Base-by-base conservation (phyloP, 2,888 invertebrate species). In the Choristoneura rosaceana region DNA sequence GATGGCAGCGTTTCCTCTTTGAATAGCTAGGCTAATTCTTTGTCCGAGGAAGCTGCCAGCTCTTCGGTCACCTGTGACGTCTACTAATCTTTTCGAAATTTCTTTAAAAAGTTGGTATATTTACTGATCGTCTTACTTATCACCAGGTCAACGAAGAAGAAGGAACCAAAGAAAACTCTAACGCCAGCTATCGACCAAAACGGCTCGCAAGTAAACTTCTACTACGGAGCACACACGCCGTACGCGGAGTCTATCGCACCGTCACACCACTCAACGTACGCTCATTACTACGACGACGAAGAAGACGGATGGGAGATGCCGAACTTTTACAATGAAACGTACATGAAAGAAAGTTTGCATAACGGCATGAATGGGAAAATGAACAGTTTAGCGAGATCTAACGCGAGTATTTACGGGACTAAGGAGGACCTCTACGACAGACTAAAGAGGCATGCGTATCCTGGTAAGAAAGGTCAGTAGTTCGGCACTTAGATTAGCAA, bases 221-320 rank as follows among this genome's bases (percentile, higher is more conserved):
- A 98, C 88, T 98, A 98, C 86, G 98, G 98, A 76, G 98, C 98
- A 0, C 98, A 98, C 69, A 98, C 98, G 5, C 98, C 98, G 0
- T 98, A 98, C 91, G 98, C 98, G 64, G 98, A 98, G 88, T 98
- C 98, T 70, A 98, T 98, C 80, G 98, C 98, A 0, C 98, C 98
- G 0, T 98, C 98, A 7, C 98, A 98, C 90, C 98, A 98, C 86
- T 98, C 98, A 63, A 98, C 98, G 0, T 98, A 98, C 89, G 98
- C 98, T 4, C 98, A 98, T 87, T 98, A 98, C 88, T 98, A 98
- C 81, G 98, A 98, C 85, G 98, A 98, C 81, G 98, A 98, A 86
- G 98, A 98, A 90, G 98, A 98, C 82, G 98, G 98, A 62, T 98
- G 98, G 98, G 98, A 98, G 87, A 98, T 98, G 98, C 98, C 98